phyloP scores from a whole-genome alignment of 2,113 vertebrate species.

The Eulemur rufifrons region DNA sequence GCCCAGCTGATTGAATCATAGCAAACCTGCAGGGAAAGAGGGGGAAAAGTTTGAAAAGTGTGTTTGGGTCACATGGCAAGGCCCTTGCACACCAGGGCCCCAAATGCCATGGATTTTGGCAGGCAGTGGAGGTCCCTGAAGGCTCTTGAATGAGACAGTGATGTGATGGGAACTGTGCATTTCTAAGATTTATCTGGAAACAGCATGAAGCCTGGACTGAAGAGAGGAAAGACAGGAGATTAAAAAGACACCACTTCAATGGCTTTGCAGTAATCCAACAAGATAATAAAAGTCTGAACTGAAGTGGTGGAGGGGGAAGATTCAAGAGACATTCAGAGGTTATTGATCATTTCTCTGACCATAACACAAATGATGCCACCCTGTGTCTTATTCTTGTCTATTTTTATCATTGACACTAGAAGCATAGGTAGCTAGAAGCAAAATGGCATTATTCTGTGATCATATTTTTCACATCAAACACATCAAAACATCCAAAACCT shows the following conservation, averaged over 20 bases:
- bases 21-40: neutral
- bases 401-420: conserved; percentile 9
- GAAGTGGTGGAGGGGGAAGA: neutral
- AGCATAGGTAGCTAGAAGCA: neutral
- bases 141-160: neutral
- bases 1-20: neutral
- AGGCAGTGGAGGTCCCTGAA: neutral
- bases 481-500: neutral
- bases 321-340: neutral
- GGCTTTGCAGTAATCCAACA: conserved; percentile 35
- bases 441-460: neutral
- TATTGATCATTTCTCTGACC: conserved; percentile 12
- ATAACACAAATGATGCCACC: neutral
- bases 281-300: conserved; percentile 51
- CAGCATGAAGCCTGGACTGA: neutral
- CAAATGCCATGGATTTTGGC: neutral
- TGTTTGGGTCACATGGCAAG: neutral
- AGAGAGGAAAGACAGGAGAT: conserved; percentile 34
- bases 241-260: neutral
- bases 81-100: neutral
- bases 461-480: conserved; percentile 24
- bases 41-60: neutral
- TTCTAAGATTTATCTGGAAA: conserved; percentile 29
- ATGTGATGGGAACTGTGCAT: neutral
- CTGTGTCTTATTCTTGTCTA: neutral